These are phyloP conservation scores for Phyllotis vaccarum DNA, from an alignment of 2,797 vertebrate species.

Conservation along the genomic window DNA sequence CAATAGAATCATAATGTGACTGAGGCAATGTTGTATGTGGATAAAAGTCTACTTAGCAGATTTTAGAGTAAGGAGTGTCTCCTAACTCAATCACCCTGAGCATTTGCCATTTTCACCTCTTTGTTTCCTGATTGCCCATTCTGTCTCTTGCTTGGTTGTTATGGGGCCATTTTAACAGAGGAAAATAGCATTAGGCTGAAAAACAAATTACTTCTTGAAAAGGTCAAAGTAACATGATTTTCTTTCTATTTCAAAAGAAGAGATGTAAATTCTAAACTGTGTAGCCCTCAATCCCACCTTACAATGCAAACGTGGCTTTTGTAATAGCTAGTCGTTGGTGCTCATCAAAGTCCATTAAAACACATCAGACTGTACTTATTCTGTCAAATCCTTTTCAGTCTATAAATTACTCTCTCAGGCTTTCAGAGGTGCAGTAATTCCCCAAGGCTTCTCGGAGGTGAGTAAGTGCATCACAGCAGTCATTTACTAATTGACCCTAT, in stretches of 20 bases:
- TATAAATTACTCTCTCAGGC: slow-evolving; percentile 68
- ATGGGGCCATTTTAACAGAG: slow-evolving; percentile 77
- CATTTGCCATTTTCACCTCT: slow-evolving; percentile 73
- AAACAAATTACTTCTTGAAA: slow-evolving; percentile 83
- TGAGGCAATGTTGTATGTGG: slow-evolving; percentile 58
- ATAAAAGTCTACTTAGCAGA: slow-evolving; percentile 62
- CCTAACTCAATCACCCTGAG: slow-evolving; percentile 69
- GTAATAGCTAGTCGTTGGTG: slow-evolving; percentile 73
- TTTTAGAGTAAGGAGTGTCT: slow-evolving; percentile 59
- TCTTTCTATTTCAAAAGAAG: slow-evolving; percentile 75
- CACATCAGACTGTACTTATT: slow-evolving; percentile 68
- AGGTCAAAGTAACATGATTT: slow-evolving; percentile 73
- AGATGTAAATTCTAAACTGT: slow-evolving; percentile 69
- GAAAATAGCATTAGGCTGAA: slow-evolving; percentile 77
- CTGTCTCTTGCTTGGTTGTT: slow-evolving; percentile 71
- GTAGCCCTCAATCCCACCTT: slow-evolving; percentile 47
- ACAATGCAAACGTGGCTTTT: slow-evolving; percentile 54
- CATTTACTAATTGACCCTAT: slow-evolving; percentile 76
- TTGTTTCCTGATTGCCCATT: slow-evolving; percentile 71
- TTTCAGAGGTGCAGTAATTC: slow-evolving; percentile 64
- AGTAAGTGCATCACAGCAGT: slow-evolving; percentile 66
- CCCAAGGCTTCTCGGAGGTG: slow-evolving; percentile 50
- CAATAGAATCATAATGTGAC: slow-evolving; percentile 53
- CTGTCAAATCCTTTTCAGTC: slow-evolving; percentile 76
- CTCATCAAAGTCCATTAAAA: slow-evolving; percentile 76